A percentile compares a stretch with the other conserved stretches of the same genome.
Evolutionary conservation across 2,113 vertebrate species (phyloP).

Genomic region (Bufo gargarizans): DNA sequence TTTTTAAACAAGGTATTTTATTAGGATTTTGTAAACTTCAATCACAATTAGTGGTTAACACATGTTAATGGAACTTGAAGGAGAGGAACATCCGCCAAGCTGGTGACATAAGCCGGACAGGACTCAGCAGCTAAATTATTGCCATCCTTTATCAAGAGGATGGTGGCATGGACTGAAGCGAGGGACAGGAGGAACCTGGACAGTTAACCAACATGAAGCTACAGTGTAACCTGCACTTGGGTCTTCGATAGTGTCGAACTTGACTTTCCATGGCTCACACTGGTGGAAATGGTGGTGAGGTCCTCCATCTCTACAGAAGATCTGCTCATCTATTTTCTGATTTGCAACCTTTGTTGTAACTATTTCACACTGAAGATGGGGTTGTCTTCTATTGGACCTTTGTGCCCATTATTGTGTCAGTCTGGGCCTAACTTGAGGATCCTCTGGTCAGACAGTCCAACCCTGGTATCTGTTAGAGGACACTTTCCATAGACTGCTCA

Average conservation of each 20-base stretch:
- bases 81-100: not conserved
- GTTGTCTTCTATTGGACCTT: too few species aligned
- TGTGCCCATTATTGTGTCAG: too few species aligned
- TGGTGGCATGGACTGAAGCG: not conserved
- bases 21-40: slow-evolving; percentile 40
- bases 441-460: too few species aligned
- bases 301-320: not conserved
- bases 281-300: not conserved
- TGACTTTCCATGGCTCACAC: too few species aligned
- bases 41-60: slow-evolving; percentile 8
- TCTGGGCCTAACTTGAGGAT: too few species aligned
- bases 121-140: not conserved
- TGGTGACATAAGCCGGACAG: not conserved
- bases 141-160: not conserved
- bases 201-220: not conserved
- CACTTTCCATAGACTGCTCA: too few species aligned
- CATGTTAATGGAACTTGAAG: slow-evolving; percentile 3
- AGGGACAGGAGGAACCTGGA: not conserved
- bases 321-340: too few species aligned
- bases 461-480: too few species aligned
- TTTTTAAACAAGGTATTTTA: slow-evolving; percentile 16
- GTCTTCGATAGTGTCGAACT: not conserved
- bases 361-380: too few species aligned
- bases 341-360: too few species aligned
- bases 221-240: not conserved